Conservation (phyloP, 2,888 invertebrate species). For the Drosophila atripex region DNA sequence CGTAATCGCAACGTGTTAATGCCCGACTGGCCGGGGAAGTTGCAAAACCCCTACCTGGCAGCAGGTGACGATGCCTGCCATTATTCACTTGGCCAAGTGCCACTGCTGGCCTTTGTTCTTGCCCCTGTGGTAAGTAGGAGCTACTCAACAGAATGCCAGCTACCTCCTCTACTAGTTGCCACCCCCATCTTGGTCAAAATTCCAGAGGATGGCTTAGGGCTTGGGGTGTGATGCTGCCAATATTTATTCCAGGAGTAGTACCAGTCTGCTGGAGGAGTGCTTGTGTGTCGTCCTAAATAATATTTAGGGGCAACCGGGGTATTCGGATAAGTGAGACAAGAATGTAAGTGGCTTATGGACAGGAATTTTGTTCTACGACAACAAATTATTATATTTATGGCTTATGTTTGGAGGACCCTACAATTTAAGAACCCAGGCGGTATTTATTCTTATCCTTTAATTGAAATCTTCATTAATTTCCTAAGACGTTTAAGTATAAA, state of each 20-base stretch:
- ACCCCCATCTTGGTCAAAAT: constrained; percentile 8
- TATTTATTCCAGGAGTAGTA: constrained; percentile 27
- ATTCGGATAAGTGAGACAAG: not conserved
- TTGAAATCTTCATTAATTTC: not conserved
- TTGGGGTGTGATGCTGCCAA: constrained; percentile 14
- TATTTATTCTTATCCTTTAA: too few relatives aligned
- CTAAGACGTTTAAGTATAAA: not conserved
- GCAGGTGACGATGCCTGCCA: constrained; percentile 70
- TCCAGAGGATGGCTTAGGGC: not conserved
- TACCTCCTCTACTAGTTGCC: not conserved
- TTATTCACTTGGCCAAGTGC: constrained; percentile 73
- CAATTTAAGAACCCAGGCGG: not conserved
- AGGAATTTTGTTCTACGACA: not conserved
- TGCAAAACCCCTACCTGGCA: not conserved
- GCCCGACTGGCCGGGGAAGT: constrained; percentile 12
- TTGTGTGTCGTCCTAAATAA: constrained; percentile 1
- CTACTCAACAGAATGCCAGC: constrained; percentile 57
- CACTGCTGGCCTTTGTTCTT: constrained; percentile 30
- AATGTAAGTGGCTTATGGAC: not conserved
- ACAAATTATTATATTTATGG: constrained; percentile 1
- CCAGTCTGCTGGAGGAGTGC: not conserved
- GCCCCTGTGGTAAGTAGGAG: constrained; percentile 47
- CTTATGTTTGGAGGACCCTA: not conserved
- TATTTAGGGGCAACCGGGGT: not conserved
- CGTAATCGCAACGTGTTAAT: constrained; percentile 77